Percentiles rank a stretch among this genome's conserved stretches.
These are phyloP conservation scores for Brachyrhaphis roseni DNA, from an alignment of 2,797 vertebrate genomes.

Conservation along the genomic window DNA sequence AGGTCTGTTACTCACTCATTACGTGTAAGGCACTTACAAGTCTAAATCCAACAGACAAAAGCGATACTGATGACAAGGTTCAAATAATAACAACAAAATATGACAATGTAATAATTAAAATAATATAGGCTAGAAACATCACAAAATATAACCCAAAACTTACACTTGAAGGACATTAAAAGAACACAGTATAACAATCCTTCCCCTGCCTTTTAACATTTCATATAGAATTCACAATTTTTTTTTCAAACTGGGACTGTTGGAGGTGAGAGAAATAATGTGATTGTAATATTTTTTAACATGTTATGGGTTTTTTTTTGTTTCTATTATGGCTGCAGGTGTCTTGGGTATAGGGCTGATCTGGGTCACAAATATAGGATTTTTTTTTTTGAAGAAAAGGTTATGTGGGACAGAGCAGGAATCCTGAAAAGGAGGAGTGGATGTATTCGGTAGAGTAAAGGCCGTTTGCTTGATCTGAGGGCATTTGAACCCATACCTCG, in stretches of 20 bases:
- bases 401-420: conserved; percentile 99
- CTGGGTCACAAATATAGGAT: conserved; percentile 62
- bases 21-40: conserved; percentile 77
- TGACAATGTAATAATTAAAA: conserved; percentile 83
- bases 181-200: conserved; percentile 77
- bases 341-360: conserved; percentile 65
- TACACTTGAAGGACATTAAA: conserved; percentile 75
- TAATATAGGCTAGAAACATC: conserved; percentile 77
- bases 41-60: conserved; percentile 79
- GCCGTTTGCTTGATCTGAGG: conserved; percentile 98
- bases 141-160: conserved; percentile 76
- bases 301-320: conserved; percentile 55
- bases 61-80: conserved; percentile 71
- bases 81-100: conserved; percentile 80
- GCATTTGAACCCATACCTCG: conserved; percentile 99
- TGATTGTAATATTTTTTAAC: conserved; percentile 38
- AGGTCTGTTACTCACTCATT: conserved; percentile 76
- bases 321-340: conserved; percentile 68
- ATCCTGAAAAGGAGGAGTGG: conserved; percentile 98
- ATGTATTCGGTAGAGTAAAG: conserved; percentile 99
- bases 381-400: conserved; percentile 62
- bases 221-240: conserved; percentile 72
- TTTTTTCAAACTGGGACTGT: conserved; percentile 66
- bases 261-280: conserved; percentile 71
- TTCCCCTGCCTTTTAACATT: conserved; percentile 75